These are phyloP conservation scores for Polypedilum vanderplanki DNA, from an alignment of 1,140 invertebrate genomes.

Conservation along the genomic window DNA sequence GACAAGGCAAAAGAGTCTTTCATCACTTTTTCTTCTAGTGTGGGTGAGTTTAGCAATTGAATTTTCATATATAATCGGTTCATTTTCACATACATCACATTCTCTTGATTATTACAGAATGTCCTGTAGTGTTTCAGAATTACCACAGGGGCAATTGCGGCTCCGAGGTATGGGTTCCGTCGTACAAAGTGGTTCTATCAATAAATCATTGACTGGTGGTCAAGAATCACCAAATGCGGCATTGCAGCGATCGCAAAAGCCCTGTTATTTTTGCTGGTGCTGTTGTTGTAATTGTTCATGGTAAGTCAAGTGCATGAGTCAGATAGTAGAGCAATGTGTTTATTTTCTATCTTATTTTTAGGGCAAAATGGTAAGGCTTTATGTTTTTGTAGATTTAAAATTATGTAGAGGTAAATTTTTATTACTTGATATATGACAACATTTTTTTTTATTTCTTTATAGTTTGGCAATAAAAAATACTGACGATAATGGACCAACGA, in stretches of 20 bases:
- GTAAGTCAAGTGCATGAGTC: slow-evolving; percentile 43
- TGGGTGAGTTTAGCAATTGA: not conserved
- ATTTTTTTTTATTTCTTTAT: slow-evolving; percentile 36
- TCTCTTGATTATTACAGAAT: slow-evolving; percentile 33
- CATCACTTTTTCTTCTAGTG: slow-evolving; percentile 2
- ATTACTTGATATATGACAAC: not conserved
- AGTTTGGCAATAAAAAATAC: slow-evolving; percentile 58
- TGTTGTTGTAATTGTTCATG: slow-evolving; percentile 66
- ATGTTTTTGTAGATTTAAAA: not conserved
- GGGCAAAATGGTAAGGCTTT: slow-evolving; percentile 29
- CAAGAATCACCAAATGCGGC: slow-evolving; percentile 32
- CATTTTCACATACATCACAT: not conserved
- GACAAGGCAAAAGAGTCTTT: no score
- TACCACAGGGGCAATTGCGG: slow-evolving; percentile 41
- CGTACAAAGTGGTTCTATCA: slow-evolving; percentile 35
- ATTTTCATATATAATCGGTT: not conserved
- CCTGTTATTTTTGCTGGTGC: slow-evolving; percentile 61
- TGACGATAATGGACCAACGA: slow-evolving; percentile 55
- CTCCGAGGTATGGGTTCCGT: slow-evolving; percentile 43
- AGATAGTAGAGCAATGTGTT: not conserved
- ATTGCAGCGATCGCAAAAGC: slow-evolving; percentile 42
- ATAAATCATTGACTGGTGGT: slow-evolving; percentile 33
- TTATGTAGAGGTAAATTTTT: not conserved
- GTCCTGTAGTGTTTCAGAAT: slow-evolving; percentile 44
- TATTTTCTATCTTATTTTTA: slow-evolving; percentile 30